Percentiles rank a stretch among this genome's conserved stretches.
Conservation (phyloP, 2,888 invertebrate genomes). For the Electrophaes corylata region DNA sequence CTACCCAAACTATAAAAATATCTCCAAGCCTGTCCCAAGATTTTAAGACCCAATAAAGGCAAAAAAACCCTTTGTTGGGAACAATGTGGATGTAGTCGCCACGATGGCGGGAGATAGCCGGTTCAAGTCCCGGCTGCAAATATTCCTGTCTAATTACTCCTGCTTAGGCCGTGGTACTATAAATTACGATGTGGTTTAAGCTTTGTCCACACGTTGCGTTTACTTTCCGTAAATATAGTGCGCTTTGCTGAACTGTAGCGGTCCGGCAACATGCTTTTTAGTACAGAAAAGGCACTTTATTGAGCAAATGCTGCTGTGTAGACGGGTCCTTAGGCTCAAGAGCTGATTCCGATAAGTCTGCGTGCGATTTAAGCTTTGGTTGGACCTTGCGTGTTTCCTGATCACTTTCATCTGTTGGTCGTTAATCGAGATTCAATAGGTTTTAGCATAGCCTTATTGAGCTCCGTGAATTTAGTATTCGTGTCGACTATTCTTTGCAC, state of each 20-base stretch:
- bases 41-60: constrained; percentile 47
- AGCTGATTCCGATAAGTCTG: constrained; percentile 46
- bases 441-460: constrained; percentile 8
- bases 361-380: constrained; percentile 43
- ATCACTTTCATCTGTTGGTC: constrained; percentile 23
- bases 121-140: constrained; percentile 62
- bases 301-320: constrained; percentile 3
- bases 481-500: not conserved
- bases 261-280: not conserved
- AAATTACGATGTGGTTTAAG: constrained; percentile 28
- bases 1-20: constrained; percentile 24
- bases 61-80: constrained; percentile 54
- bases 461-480: not conserved
- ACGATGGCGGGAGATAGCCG: constrained; percentile 69
- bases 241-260: not conserved
- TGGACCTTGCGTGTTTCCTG: constrained; percentile 38
- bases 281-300: too few species aligned
- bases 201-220: constrained; percentile 3
- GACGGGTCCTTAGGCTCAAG: constrained; percentile 32
- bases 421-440: constrained; percentile 24
- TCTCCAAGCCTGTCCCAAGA: constrained; percentile 42
- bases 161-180: constrained; percentile 43
- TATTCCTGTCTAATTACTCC: constrained; percentile 70
- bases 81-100: constrained; percentile 63
- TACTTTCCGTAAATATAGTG: not conserved